phyloP scores from a whole-genome alignment of 2,797 vertebrate genomes.

The Cynopterus sphinx region DNA sequence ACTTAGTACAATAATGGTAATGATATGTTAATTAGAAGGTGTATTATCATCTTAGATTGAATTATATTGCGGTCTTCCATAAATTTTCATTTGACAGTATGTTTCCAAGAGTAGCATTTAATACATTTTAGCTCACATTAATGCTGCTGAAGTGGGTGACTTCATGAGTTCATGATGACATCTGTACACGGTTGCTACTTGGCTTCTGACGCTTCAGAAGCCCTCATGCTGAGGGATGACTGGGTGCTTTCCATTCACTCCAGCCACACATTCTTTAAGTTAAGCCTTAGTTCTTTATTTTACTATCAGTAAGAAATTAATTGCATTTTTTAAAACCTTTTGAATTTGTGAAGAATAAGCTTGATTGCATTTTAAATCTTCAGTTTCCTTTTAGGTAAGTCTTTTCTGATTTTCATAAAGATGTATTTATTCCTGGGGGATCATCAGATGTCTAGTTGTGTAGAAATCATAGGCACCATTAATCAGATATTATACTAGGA shows the following conservation, averaged over 20 bases:
- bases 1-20: not conserved
- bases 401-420: conserved; percentile 1
- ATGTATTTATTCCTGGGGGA: not conserved
- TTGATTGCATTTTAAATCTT: conserved; percentile 40
- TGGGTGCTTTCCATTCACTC: not conserved
- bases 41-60: not conserved
- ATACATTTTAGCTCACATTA: not conserved
- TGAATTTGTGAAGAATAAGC: conserved; percentile 1
- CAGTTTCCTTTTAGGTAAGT: not conserved
- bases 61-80: not conserved
- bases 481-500: not conserved
- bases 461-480: not conserved
- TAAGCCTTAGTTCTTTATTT: not conserved
- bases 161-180: not conserved
- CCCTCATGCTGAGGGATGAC: not conserved
- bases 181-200: not conserved
- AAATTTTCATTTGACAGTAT: not conserved
- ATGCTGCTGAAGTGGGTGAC: not conserved
- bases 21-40: not conserved
- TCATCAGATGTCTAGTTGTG: not conserved
- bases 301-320: not conserved
- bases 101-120: not conserved
- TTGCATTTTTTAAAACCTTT: not conserved
- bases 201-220: not conserved
- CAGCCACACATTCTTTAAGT: not conserved